phyloP scores from a whole-genome alignment of 1,140 invertebrate genomes.

The Laupala kohalensis region DNA sequence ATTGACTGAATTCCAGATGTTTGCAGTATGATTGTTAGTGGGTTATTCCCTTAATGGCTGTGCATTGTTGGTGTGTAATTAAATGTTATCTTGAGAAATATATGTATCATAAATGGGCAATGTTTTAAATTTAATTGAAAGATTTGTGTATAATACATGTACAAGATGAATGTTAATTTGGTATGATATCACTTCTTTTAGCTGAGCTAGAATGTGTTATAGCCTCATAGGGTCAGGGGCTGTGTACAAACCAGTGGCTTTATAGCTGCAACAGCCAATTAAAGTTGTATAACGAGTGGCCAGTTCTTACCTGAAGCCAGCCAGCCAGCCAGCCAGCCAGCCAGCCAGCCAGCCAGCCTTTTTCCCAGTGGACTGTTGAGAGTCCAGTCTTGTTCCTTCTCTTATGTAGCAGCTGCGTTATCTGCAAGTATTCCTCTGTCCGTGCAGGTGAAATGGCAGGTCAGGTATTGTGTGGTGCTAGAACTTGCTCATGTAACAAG shows the following conservation, averaged over 20 bases:
- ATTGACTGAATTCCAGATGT: background rate
- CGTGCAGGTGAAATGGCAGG: background rate
- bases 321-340: too few relatives aligned
- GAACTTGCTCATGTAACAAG: conserved; percentile 3
- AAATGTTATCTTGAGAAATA: background rate
- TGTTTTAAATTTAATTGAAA: background rate
- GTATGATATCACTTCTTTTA: background rate
- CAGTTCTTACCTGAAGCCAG: background rate
- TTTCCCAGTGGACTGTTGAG: background rate
- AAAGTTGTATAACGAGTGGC: background rate
- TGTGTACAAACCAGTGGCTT: background rate
- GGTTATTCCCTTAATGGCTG: background rate
- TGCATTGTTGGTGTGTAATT: background rate
- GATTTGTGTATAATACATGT: background rate
- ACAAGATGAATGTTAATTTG: background rate
- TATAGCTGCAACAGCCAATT: background rate
- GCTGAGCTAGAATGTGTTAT: background rate
- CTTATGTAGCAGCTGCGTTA: background rate
- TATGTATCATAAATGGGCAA: background rate
- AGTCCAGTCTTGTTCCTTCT: background rate
- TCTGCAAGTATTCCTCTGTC: background rate
- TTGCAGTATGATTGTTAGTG: background rate
- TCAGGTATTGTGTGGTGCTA: conserved; percentile 10
- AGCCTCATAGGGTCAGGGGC: background rate
- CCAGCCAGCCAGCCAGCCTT: too few relatives aligned